These are phyloP conservation scores for Romanogobio albipinnatus DNA, from an alignment of 2,113 vertebrate species.

Conservation along the genomic window DNA sequence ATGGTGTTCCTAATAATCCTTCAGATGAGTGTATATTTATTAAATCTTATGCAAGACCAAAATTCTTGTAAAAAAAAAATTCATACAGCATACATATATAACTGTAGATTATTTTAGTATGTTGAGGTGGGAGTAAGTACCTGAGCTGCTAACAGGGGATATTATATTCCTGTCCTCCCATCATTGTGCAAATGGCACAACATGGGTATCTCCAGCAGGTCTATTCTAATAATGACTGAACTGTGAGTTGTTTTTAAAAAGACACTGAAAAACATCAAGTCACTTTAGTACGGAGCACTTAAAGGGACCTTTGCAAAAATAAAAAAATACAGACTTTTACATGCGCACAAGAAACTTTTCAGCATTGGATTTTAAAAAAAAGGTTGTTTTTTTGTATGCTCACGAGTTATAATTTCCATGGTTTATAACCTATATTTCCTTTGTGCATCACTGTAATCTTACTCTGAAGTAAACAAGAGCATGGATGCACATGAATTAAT, in stretches of 20 bases:
- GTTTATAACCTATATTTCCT: too few relatives aligned
- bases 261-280: not conserved
- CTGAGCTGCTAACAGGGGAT: not conserved
- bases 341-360: too few relatives aligned
- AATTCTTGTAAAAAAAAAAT: not conserved
- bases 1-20: too few relatives aligned
- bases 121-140: not conserved
- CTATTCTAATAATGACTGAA: not conserved
- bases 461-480: too few relatives aligned
- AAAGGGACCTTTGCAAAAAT: too few relatives aligned
- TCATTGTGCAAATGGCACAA: not conserved
- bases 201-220: not conserved
- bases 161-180: conserved; percentile 27
- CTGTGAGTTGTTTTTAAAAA: not conserved
- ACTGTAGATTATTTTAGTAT: not conserved
- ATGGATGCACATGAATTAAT: too few relatives aligned
- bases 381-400: too few relatives aligned
- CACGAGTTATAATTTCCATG: too few relatives aligned
- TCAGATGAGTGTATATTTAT: too few relatives aligned
- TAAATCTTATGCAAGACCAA: not conserved
- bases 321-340: not conserved
- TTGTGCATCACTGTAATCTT: too few relatives aligned
- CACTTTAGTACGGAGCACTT: too few relatives aligned
- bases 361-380: too few relatives aligned
- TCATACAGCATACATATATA: not conserved